These are phyloP conservation scores for Rafetus swinhoei DNA, from an alignment of 2,113 vertebrate genomes.

Conservation along the genomic window DNA sequence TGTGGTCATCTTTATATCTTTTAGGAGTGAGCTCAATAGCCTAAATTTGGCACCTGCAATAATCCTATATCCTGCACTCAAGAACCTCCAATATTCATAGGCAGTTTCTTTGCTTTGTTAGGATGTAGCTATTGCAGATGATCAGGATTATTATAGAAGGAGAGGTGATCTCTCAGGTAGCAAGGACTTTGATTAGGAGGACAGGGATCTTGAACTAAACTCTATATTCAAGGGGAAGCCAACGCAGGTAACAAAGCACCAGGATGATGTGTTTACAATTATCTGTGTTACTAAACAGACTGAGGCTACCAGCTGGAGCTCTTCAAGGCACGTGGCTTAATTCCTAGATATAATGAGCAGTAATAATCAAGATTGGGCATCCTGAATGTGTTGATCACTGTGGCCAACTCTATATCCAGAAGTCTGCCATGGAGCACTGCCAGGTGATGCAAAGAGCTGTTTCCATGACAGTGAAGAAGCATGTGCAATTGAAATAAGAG, in stretches of 20 bases:
- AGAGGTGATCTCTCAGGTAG: not conserved
- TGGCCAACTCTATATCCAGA: not conserved
- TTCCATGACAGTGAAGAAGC: not conserved
- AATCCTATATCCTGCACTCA: not conserved
- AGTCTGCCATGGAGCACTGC: not conserved
- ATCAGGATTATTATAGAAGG: not conserved
- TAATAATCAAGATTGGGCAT: not conserved
- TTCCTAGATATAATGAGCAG: not conserved
- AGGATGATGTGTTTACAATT: accelerated
- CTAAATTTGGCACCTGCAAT: not conserved
- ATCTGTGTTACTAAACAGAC: accelerated
- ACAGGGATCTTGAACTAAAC: not conserved
- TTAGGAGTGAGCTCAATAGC: not conserved
- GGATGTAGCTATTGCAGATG: not conserved
- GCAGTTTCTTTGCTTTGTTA: not conserved
- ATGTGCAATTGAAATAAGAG: slow-evolving; percentile 13
- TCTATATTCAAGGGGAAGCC: not conserved
- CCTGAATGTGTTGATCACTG: not conserved
- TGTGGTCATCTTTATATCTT: not conserved
- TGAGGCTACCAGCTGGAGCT: not conserved
- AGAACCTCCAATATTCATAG: not conserved
- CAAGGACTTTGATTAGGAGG: not conserved
- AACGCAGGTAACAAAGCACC: not conserved
- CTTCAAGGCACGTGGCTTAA: not conserved
- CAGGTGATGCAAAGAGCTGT: slow-evolving; percentile 4